These are phyloP conservation scores for Mionectes olivaceus DNA, from an alignment of 2,797 vertebrate species.

Conservation along the genomic window DNA sequence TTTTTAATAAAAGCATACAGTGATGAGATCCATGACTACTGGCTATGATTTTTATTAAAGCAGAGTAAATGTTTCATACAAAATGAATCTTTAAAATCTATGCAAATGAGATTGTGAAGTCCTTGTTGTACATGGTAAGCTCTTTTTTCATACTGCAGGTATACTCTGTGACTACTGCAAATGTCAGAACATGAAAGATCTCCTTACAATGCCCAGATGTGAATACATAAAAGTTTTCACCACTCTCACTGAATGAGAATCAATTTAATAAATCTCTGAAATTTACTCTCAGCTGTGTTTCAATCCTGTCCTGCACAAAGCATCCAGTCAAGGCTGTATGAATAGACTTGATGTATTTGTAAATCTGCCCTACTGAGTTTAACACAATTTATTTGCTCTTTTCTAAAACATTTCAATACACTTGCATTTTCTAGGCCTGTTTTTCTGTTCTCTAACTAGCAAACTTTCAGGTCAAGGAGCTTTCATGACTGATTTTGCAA, in stretches of 20 bases:
- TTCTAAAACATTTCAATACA: not conserved
- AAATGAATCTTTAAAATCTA: conserved; percentile 21
- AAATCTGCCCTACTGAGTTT: not conserved
- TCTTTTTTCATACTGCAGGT: not conserved
- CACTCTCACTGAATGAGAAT: conserved; percentile 22
- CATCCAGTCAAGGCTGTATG: not conserved
- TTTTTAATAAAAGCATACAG: not conserved
- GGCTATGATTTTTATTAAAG: conserved; percentile 18
- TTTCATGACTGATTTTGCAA: conserved; percentile 2
- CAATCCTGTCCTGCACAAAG: not conserved
- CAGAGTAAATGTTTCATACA: conserved; percentile 1
- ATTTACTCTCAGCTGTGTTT: conserved; percentile 24
- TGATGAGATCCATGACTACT: not conserved
- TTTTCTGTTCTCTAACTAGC: conserved; percentile 1
- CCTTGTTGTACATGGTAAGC: not conserved
- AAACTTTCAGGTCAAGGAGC: conserved; percentile 49
- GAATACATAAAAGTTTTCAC: conserved; percentile 3
- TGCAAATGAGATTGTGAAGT: not conserved
- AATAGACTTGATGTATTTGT: not conserved
- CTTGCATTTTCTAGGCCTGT: not conserved
- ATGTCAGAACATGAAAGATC: not conserved
- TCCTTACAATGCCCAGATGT: not conserved
- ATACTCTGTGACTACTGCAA: not conserved
- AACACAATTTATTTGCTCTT: not conserved
- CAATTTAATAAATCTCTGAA: conserved; percentile 57